Conservation (phyloP, 2,888 invertebrate genomes). For the Ichneumon xanthorius region DNA sequence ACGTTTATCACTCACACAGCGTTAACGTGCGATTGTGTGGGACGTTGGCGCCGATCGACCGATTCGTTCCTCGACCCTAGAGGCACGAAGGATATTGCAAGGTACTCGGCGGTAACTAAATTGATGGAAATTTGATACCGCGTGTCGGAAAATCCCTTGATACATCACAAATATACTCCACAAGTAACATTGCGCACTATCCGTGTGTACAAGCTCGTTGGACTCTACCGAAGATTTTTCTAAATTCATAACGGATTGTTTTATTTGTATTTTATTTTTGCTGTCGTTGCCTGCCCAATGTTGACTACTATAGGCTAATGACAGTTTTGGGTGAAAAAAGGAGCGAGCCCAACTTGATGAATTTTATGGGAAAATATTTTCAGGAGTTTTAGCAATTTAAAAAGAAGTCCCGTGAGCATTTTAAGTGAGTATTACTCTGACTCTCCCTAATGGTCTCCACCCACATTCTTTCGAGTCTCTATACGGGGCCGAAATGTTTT, state of each 20-base stretch:
- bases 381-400: no score
- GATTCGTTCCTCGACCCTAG: constrained; percentile 34
- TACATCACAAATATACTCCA: constrained; percentile 1
- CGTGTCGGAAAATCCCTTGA: not conserved
- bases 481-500: no score
- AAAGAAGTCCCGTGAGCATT: no score
- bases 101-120: constrained; percentile 18
- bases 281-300: no score
- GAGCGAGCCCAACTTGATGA: no score
- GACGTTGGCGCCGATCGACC: constrained; percentile 45
- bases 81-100: constrained; percentile 16
- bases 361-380: no score
- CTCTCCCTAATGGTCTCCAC: no score
- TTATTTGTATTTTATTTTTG: no score
- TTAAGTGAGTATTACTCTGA: no score
- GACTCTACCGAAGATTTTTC: not conserved
- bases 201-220: not conserved
- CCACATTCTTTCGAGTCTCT: no score
- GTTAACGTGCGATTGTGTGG: constrained; percentile 21
- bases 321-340: no score
- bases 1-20: not conserved
- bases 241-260: not conserved
- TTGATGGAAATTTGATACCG: constrained; percentile 13
- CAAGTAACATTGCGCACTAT: not conserved
- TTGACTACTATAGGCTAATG: no score